A percentile compares a stretch with the other conserved stretches of the same genome.
These are phyloP conservation scores for Melanostoma scalare DNA, from an alignment of 2,888 invertebrate species.

Conservation along the genomic window DNA sequence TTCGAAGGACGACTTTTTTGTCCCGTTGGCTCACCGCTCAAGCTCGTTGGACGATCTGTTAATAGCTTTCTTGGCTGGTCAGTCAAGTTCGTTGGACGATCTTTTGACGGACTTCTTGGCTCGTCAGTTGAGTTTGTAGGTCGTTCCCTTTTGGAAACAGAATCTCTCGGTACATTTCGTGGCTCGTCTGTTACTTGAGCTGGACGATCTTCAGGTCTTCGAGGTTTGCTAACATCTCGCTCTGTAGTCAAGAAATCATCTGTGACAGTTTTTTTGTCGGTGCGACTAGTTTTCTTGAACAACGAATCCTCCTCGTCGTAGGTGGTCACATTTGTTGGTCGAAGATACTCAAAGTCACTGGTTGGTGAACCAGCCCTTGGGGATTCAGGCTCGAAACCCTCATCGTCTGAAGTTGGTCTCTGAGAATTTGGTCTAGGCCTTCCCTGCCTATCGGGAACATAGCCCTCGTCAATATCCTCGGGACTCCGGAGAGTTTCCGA, in stretches of 20 bases:
- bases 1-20: neutral
- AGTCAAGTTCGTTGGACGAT: neutral
- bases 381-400: slow-evolving; percentile 75
- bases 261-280: slow-evolving; percentile 43
- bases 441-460: slow-evolving; percentile 49
- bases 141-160: no score
- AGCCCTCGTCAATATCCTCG: slow-evolving; percentile 62
- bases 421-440: slow-evolving; percentile 27
- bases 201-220: slow-evolving; percentile 10
- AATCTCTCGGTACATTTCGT: neutral
- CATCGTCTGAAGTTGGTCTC: slow-evolving; percentile 72
- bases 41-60: no score
- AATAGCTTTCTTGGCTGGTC: neutral
- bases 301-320: slow-evolving; percentile 58
- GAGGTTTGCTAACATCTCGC: slow-evolving; percentile 13
- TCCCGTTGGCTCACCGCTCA: no score
- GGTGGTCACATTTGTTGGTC: slow-evolving; percentile 26
- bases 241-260: slow-evolving; percentile 57
- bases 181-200: neutral
- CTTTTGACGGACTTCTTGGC: neutral
- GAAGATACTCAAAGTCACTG: slow-evolving; percentile 83
- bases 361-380: slow-evolving; percentile 83
- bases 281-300: slow-evolving; percentile 37
- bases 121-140: no score
- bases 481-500: slow-evolving; percentile 11